phyloP scores from a whole-genome alignment of 2,113 vertebrate species.

The Dinomys branickii region DNA sequence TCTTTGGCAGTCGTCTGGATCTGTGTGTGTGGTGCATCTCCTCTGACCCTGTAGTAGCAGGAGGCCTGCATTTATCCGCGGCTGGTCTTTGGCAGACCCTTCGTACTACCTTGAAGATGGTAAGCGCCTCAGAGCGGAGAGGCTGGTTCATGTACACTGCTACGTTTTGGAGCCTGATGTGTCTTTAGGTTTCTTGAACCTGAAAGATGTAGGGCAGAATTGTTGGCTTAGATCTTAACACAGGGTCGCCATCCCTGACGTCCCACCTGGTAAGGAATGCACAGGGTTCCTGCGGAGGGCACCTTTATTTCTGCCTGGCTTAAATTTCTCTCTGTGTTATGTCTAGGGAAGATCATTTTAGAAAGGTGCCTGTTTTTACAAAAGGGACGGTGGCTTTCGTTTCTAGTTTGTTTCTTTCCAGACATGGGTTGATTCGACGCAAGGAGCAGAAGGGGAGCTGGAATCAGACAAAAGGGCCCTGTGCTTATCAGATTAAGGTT shows the following conservation, averaged over 20 bases:
- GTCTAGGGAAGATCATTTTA: conserved; percentile 46
- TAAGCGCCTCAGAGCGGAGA: background rate
- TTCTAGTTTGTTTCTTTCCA: conserved; percentile 68
- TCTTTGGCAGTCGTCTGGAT: conserved; percentile 14
- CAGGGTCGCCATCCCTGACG: background rate
- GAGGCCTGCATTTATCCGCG: background rate
- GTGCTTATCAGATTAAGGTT: conserved; percentile 63
- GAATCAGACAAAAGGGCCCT: conserved; percentile 65
- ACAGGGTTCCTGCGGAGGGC: background rate
- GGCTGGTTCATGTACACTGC: background rate
- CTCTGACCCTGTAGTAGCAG: background rate
- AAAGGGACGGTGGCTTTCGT: conserved; percentile 52
- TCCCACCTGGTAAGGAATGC: background rate
- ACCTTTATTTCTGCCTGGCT: background rate
- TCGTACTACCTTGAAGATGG: background rate
- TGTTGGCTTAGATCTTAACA: conserved; percentile 22
- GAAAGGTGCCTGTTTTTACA: conserved; percentile 55
- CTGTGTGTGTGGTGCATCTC: background rate
- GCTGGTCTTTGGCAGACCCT: background rate
- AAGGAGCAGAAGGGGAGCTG: conserved; percentile 23
- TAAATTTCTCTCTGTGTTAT: background rate
- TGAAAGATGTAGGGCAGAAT: background rate
- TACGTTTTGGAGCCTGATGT: background rate
- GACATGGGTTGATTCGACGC: conserved; percentile 70
- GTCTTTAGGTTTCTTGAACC: background rate